Evolutionary conservation across 2,888 invertebrate species (phyloP).

Genomic region (Pseudococcus jackbeardsleyi): DNA sequence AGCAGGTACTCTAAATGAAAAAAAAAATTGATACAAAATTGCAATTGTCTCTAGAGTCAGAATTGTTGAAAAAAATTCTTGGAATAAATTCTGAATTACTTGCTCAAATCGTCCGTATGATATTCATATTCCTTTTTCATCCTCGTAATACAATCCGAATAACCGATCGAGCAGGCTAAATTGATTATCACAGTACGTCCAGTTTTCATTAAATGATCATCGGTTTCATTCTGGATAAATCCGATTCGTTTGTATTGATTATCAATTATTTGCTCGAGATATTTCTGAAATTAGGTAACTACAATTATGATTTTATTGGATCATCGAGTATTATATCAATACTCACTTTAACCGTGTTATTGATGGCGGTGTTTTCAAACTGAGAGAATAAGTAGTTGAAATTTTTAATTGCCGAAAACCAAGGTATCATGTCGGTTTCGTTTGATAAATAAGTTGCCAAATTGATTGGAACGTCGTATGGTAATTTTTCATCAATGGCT

Average conservation of each 20-base stretch:
- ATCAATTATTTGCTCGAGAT: not conserved
- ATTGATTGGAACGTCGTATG: conserved; percentile 76
- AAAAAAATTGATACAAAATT: not conserved
- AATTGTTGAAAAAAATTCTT: no score
- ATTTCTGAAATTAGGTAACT: not conserved
- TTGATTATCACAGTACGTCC: not conserved
- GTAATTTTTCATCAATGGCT: conserved; percentile 77
- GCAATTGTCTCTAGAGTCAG: not conserved
- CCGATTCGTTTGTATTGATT: conserved; percentile 4
- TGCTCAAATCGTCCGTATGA: not conserved
- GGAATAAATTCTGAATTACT: not conserved
- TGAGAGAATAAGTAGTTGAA: conserved; percentile 50
- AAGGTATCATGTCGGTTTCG: conserved; percentile 81
- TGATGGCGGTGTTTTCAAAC: conserved; percentile 45
- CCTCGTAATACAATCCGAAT: not conserved
- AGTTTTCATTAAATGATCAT: conserved; percentile 12
- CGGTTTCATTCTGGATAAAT: not conserved
- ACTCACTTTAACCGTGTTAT: conserved; percentile 32
- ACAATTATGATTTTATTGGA: not conserved
- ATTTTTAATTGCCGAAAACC: conserved; percentile 59
- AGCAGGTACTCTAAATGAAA: conserved; percentile 64
- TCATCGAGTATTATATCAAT: not conserved
- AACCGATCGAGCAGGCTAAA: not conserved
- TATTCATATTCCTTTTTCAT: not conserved
- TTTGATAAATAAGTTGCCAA: conserved; percentile 78